These are phyloP conservation scores for Rhynchotus rufescens DNA, from an alignment of 2,797 vertebrate genomes.

Conservation along the genomic window DNA sequence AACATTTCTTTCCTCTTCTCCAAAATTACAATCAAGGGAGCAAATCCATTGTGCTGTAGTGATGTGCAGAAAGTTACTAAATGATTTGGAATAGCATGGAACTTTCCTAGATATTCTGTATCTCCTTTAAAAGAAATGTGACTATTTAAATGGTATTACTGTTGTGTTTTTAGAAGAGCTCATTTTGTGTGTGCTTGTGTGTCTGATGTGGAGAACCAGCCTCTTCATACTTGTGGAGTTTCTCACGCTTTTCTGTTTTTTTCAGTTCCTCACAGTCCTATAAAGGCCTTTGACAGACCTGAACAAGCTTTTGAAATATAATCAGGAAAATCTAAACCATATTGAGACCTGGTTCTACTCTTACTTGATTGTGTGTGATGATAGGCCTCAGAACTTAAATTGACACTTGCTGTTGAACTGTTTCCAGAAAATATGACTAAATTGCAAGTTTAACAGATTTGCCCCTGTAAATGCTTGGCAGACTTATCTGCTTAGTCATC, in stretches of 20 bases:
- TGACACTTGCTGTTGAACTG: neutral
- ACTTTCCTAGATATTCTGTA: too few relatives aligned
- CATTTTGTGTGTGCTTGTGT: neutral
- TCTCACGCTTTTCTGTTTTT: too few relatives aligned
- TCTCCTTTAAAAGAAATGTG: accelerated
- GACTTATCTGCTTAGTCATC: neutral
- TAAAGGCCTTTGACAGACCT: neutral
- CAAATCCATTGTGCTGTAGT: neutral
- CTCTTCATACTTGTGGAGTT: too few relatives aligned
- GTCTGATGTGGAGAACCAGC: too few relatives aligned
- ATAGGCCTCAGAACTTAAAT: neutral
- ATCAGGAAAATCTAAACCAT: neutral
- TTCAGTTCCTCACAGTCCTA: neutral
- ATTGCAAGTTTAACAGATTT: neutral
- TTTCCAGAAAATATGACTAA: neutral
- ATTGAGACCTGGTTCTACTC: neutral
- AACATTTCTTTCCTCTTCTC: neutral
- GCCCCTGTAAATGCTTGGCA: neutral
- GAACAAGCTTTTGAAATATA: neutral
- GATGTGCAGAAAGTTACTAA: neutral
- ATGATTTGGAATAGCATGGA: neutral
- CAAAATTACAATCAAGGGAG: neutral
- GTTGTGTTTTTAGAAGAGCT: neutral
- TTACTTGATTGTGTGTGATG: neutral
- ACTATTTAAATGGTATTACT: neutral